Evolutionary conservation across 2,113 vertebrate species (phyloP).

Genomic region (Microcebus tavaratra): DNA sequence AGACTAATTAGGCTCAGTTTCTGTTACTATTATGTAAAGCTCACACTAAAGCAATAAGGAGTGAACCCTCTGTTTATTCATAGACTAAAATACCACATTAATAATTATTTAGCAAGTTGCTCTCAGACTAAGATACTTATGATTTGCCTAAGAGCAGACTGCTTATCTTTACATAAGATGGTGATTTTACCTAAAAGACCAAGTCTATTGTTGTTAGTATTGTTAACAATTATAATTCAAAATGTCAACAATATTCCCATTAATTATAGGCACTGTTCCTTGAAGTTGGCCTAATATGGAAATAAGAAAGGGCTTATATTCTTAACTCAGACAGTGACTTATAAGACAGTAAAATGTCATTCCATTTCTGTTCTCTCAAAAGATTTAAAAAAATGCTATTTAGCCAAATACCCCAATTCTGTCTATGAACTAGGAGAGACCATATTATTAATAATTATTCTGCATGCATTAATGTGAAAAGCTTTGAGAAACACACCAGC

Average conservation of each 20-base stretch:
- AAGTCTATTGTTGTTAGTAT: neutral
- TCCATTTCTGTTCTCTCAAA: conserved; percentile 28
- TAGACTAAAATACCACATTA: conserved; percentile 35
- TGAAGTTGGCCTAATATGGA: conserved; percentile 57
- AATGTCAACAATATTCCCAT: neutral
- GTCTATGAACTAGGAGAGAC: neutral
- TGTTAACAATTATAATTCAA: conserved; percentile 51
- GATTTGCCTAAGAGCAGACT: conserved; percentile 9
- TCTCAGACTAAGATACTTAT: neutral
- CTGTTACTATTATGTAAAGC: conserved; percentile 73
- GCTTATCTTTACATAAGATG: conserved; percentile 2
- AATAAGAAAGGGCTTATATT: conserved; percentile 3
- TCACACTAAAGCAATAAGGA: conserved; percentile 32
- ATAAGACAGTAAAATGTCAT: neutral
- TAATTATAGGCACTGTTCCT: neutral
- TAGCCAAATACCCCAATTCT: neutral
- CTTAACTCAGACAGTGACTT: neutral
- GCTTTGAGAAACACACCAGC: neutral
- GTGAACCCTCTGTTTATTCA: conserved; percentile 68
- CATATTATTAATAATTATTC: neutral
- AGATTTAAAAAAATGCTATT: neutral
- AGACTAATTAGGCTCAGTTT: conserved; percentile 55
- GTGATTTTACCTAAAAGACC: conserved; percentile 28
- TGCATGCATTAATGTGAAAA: neutral
- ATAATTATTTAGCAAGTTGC: conserved; percentile 42